phyloP scores from a whole-genome alignment of 2,797 vertebrate species.

The Champsocephalus gunnari region DNA sequence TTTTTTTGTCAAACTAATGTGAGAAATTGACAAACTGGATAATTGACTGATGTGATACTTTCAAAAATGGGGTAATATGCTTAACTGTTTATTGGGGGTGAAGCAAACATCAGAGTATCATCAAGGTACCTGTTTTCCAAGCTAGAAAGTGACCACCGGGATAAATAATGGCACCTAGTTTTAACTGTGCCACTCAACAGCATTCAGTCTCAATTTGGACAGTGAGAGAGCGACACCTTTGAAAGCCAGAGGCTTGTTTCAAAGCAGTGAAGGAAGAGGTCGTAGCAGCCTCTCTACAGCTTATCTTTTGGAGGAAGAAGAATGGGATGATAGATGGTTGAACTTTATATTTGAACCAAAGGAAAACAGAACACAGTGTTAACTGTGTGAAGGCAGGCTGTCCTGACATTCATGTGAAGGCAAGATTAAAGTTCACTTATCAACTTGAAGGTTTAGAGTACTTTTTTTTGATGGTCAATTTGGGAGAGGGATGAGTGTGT shows the following conservation, averaged over 20 bases:
- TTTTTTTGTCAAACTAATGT: not conserved
- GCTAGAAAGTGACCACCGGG: constrained; percentile 5
- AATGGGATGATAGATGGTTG: constrained; percentile 54
- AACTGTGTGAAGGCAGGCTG: constrained; percentile 33
- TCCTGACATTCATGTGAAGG: constrained; percentile 34
- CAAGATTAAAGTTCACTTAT: constrained; percentile 55
- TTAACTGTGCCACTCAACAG: constrained; percentile 52
- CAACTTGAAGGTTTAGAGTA: constrained; percentile 32
- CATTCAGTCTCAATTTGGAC: constrained; percentile 67
- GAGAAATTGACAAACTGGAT: constrained; percentile 5
- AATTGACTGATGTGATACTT: not conserved
- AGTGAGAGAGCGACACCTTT: constrained; percentile 53
- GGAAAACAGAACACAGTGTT: constrained; percentile 53
- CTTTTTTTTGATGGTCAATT: constrained; percentile 31
- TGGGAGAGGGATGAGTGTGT: constrained; percentile 11
- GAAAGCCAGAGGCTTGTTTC: constrained; percentile 57
- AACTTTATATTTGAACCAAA: constrained; percentile 60
- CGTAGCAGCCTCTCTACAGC: constrained; percentile 52
- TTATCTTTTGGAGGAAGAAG: constrained; percentile 50
- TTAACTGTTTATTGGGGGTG: constrained; percentile 1
- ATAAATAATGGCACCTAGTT: constrained; percentile 47
- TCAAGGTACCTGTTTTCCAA: constrained; percentile 25
- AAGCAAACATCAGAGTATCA: constrained; percentile 16
- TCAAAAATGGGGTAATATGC: constrained; percentile 4
- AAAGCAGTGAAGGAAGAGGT: constrained; percentile 62